Base-by-base conservation (phyloP, 2,888 invertebrate genomes). In the Heliconius hortense region DNA sequence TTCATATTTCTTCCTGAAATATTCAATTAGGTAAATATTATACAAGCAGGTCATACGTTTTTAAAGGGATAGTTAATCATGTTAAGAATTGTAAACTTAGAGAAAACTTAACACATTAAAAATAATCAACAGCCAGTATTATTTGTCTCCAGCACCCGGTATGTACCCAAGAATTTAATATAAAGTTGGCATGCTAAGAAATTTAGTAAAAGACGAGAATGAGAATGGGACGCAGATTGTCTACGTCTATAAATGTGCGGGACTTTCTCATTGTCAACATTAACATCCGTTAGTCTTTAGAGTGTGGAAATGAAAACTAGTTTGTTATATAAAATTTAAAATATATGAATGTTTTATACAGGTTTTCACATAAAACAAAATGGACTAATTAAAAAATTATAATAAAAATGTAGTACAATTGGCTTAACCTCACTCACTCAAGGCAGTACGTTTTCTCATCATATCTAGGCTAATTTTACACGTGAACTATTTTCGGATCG, bases 151-250 rank as follows among this genome's bases (percentile, higher is more conserved):
- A 71, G 28, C 35, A 24, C 4, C 60, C 48, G n/a, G 48, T n/a
- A 72, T 68, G 28, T 66, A 31, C n/a, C 26, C 48, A 68, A 75
- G 67, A 75, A 72, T 75, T 72, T 75, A 75, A 75, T 75, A 75
- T 68, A 35, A 53, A 75, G 72, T 66, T 39, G 43, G 62, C 31
- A 75, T 70, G 35, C 59, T 48, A 35, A 68, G 72, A 72, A 67
- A 75, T 72, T 67, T 53, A 75, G 59, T 59, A 59, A 28, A 66
- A 75, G 64, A 67, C 28, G 56, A 70, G 70, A 48, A 59, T 67
- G 67, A 75, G 75, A 75, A 72, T 60, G 67, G 60, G 48, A 43
- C 67, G 48, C 35, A 31, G 43, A 67, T 59, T 28, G 67, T 53
- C 56, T 53, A 15, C 70, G 56, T 74, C 74, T 64, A 35, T 35